Base-by-base conservation (phyloP, 2,888 invertebrate genomes). In the Clostera curtula region DNA sequence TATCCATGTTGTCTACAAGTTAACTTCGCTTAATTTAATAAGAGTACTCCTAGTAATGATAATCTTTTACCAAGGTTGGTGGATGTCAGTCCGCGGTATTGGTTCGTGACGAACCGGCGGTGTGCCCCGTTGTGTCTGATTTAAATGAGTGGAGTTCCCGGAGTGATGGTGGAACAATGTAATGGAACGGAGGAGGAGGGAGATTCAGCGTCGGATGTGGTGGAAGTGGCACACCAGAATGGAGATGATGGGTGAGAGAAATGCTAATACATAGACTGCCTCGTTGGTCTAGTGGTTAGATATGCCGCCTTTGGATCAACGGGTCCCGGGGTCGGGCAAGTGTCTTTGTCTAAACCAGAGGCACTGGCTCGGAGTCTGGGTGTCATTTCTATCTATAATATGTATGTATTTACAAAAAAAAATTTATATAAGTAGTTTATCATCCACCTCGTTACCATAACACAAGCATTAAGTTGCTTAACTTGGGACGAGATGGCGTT, bases 11-110 rank as follows among this genome's bases (percentile, higher is more conserved):
- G 70, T 71, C 69, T 66, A 63, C 64, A 67, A 69, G 69, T 71
- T 70, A 68, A 71, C 71, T 70, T 73, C 65, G 68, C 66, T 79
- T 82, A 82, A 83, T 82, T 80, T 83, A 83, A 82, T 83, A 82
- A 82, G 67, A 69, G 64, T 65, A 64, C 64, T 65, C 67, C 71
- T 74, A 70, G 70, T 74, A 71, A 70, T 61, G 63, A 70, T 77
- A 79, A 80, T 80, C 77, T 76, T 66, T 69, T 66, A 65, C 73
- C 82, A 82, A 83, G 83, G 82, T 75, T 77, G 63, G 55, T 60
- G 51, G 56, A 59, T 67, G 68, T 47, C 72, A 82, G 79, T 82
- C 58, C 61, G 55, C 61, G 60, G 52, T 61, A 60, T 60, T 56
- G 56, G 54, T 51, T 60, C 56, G 63, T 43, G 45, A 60, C 43